Conservation (phyloP, 2,797 vertebrate genomes). For the Bucorvus abyssinicus region DNA sequence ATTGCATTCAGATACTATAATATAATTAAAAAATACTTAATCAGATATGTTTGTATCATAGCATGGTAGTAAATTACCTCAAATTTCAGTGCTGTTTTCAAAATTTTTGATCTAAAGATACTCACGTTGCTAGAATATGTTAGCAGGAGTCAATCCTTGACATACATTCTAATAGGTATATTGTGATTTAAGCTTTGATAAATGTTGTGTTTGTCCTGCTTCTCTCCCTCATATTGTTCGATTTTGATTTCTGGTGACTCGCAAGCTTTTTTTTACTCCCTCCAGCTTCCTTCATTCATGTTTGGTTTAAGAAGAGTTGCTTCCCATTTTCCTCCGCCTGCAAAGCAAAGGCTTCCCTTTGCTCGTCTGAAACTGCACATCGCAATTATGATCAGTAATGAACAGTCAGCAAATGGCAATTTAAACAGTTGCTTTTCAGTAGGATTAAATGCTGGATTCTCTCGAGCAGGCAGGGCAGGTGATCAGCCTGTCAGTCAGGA, state of each 20-base stretch:
- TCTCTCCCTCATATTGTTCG: neutral
- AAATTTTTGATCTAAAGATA: neutral
- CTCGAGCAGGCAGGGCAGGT: neutral
- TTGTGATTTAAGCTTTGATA: neutral
- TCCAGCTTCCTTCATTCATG: neutral
- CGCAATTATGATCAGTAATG: slow-evolving; percentile 30
- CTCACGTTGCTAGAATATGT: neutral
- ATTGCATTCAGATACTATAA: neutral
- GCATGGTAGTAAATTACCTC: neutral
- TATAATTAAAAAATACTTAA: neutral
- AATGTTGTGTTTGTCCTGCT: neutral
- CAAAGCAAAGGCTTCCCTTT: slow-evolving; percentile 2
- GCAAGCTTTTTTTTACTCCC: neutral
- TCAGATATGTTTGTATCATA: neutral
- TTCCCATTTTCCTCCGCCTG: neutral
- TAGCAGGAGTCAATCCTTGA: neutral
- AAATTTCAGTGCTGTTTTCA: neutral
- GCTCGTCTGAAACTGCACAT: slow-evolving; percentile 1
- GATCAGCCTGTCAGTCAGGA: slow-evolving; percentile 35
- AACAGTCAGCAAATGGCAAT: slow-evolving; percentile 30
- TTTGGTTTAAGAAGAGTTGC: neutral
- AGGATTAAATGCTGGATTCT: neutral
- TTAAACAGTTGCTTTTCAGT: slow-evolving; percentile 18
- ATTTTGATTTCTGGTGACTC: neutral
- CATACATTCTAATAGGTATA: neutral